Base-by-base conservation (phyloP, 2,888 invertebrate species). In the Caenorhabditis uteleia region DNA sequence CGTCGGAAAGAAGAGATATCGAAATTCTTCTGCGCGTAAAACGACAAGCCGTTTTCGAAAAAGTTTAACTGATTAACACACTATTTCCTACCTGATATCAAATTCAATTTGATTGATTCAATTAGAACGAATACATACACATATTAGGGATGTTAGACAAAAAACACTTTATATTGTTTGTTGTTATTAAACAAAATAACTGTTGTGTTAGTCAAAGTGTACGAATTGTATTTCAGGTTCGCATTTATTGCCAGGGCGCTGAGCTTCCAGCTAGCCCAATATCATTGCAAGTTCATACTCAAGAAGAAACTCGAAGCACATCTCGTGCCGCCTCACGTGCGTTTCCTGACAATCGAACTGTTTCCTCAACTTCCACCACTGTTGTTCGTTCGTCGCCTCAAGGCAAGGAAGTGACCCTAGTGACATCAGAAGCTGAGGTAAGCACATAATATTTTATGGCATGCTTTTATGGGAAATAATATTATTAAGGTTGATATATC, bases 191-290 rank as follows among this genome's bases (percentile, higher is more conserved):
- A 21, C 16, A 43, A 18, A 18, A 20, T 25, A 42, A 34, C 49
- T 51, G 29, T 20, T 49, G n/a, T n/a, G n/a, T n/a, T n/a, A n/a
- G n/a, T n/a, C n/a, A n/a, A n/a, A n/a, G n/a, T n/a, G 26, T 51
- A 25, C 48, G 20, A 26, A 20, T 31, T 56, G 21, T 44, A 34
- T 70, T 80, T 12, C 68, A 81, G 81, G 77, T 80, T 29, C 81
- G 77, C 33, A 79, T 81, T 47, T 73, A 72, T 60, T 81, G 81
- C 54, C 74, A 75, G 62, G 77, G 76, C 38, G 54, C 65, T 18
- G 80, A 81, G 40, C 64, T 82, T 18, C 74, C 74, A 45, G 75
- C 77, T 39, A 77, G 77, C 53, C 81, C 81, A 23, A 72, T 82
- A n/a, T 56, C 68, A 8, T 50, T 81, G 33, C 66, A 74, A 46